Evolutionary conservation across 2,797 vertebrate genomes (phyloP), one percentile per base, ranked within the genome.

Genomic region (Balearica regulorum): DNA sequence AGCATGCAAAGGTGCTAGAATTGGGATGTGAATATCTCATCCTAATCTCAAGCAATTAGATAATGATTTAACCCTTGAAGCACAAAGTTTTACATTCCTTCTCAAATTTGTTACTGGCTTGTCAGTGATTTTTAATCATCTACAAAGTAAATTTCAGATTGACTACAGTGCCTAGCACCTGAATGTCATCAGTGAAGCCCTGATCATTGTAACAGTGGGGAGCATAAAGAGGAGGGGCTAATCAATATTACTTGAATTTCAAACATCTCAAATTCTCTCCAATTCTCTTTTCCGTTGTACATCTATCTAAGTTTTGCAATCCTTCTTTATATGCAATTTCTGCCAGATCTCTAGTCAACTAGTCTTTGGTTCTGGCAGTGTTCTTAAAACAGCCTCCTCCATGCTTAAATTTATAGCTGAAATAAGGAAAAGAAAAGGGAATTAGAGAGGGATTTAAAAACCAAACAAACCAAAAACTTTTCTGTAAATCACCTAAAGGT

Each of bases 341-440:
- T 95, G 71, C 82, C 77, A 96, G 66, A 91, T 79, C 26, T 86
- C 62, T 68, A 94, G 78, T 60, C 88, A 95, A 46, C 31, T 64
- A 90, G 46, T 90, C 78, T 94, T 92, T 91, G 53, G 53, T 90
- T 94, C 83, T 95, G 88, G 86, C 86, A 92, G 41, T 51, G 51
- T 11, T 93, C 78, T 95, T 70, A 83, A 51, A 90, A 82, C 44
- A 94, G 62, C 35, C 75, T 95, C 78, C 75, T 87, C 58, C 73
- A 64, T 39, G 37, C 60, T 87, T 90, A 89, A 70, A 89, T 92
- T 92, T 95, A 90, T 65, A 81, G 78, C 61, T 87, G 53, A 94
- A 95, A 83, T 83, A 88, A 87, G 26, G 31, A 89, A 46, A 55
- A 91, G 39, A 64, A 94, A 86, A 88, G 24, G 61, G 35, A 85